These are phyloP conservation scores for Hydrochoerus hydrochaeris DNA, from an alignment of 2,113 vertebrate species.

Conservation along the genomic window DNA sequence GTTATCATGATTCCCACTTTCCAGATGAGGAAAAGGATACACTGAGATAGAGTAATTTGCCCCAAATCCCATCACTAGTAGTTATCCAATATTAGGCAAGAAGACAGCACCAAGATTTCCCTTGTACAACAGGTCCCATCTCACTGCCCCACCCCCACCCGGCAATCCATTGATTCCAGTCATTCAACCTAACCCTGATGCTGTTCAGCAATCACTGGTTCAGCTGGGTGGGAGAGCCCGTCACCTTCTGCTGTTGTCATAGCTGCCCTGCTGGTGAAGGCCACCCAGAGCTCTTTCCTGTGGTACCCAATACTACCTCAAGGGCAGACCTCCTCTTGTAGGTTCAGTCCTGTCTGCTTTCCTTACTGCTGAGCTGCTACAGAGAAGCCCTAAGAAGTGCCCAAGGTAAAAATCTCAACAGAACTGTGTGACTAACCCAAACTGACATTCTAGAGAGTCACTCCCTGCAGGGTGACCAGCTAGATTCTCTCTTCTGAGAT, in stretches of 20 bases:
- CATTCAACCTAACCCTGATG: neutral
- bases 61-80: neutral
- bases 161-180: neutral
- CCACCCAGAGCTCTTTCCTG: neutral
- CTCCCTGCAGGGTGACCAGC: conserved; percentile 10
- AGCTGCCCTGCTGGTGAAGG: neutral
- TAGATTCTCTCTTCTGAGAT: conserved; percentile 30
- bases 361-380: conserved; percentile 18
- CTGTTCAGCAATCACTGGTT: no score
- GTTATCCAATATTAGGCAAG: neutral
- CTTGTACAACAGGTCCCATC: neutral
- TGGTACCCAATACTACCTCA: neutral
- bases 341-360: neutral
- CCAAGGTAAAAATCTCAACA: neutral
- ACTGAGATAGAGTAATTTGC: neutral
- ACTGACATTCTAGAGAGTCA: conserved; percentile 48
- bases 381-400: neutral
- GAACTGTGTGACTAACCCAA: conserved; percentile 1
- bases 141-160: neutral
- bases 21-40: neutral
- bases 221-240: neutral
- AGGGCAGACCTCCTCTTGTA: neutral
- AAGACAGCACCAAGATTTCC: neutral
- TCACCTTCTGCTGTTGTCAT: neutral
- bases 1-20: neutral